Evolutionary conservation across 2,797 vertebrate species (phyloP).

Genomic region (Heteromormyrus szaboi): DNA sequence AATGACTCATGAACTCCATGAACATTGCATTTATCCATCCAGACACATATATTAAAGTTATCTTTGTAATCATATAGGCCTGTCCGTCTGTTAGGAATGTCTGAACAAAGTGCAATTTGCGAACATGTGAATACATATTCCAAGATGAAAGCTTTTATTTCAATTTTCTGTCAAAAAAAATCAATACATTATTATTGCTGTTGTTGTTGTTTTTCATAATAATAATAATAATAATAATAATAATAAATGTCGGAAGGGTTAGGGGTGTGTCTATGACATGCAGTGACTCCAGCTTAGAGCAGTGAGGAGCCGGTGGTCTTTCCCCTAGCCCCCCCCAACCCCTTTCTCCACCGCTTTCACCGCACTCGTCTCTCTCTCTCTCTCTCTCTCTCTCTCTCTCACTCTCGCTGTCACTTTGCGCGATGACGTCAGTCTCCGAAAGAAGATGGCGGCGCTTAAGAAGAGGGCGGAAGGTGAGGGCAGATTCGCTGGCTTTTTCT

Average conservation of each 20-base stretch:
- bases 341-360: neutral
- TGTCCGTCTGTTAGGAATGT: neutral
- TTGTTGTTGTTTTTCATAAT: neutral
- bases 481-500: constrained; percentile 23
- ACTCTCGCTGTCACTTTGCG: constrained; percentile 19
- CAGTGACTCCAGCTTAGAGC: neutral
- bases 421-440: constrained; percentile 49
- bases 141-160: neutral
- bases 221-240: neutral
- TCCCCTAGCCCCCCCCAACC: neutral
- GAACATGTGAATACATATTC: neutral
- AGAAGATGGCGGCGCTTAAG: constrained; percentile 64
- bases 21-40: neutral
- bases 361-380: neutral
- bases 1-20: neutral
- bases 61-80: neutral
- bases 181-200: neutral
- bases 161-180: neutral
- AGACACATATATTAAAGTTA: neutral
- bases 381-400: constrained; percentile 1
- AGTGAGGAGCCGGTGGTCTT: neutral
- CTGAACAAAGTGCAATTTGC: neutral
- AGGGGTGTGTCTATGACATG: neutral
- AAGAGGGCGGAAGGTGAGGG: constrained; percentile 65
- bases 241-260: neutral